These are phyloP conservation scores for Sciaenops ocellatus DNA, from an alignment of 2,797 vertebrate genomes.

Conservation along the genomic window DNA sequence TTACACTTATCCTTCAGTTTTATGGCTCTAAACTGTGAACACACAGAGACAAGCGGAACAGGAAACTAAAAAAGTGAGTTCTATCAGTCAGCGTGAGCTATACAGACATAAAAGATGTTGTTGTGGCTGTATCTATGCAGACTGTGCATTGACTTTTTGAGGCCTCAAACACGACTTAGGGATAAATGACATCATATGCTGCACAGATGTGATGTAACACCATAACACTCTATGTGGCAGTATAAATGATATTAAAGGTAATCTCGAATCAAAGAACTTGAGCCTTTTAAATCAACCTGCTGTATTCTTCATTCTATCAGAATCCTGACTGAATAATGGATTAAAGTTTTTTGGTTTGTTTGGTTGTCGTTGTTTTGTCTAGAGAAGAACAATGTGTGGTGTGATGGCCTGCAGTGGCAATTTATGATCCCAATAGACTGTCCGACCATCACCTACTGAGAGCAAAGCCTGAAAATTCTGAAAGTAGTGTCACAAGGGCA, in stretches of 20 bases:
- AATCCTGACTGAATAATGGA: conserved; percentile 18
- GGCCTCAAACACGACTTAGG: too few species aligned
- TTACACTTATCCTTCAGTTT: not conserved
- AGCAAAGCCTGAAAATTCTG: conserved; percentile 2
- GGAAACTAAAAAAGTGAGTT: not conserved
- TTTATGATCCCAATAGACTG: conserved; percentile 9
- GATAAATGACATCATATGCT: too few species aligned
- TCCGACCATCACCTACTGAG: conserved; percentile 21
- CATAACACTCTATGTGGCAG: not conserved
- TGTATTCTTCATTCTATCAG: not conserved
- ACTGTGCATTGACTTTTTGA: not conserved
- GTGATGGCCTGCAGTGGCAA: conserved; percentile 4
- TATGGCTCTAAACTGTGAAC: not conserved
- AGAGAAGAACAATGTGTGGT: not conserved
- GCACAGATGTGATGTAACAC: not conserved
- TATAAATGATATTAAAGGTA: too few species aligned
- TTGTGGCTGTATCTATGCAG: not conserved
- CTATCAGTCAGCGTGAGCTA: not conserved
- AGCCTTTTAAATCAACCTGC: not conserved
- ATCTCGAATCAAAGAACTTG: not conserved
- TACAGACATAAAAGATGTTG: not conserved
- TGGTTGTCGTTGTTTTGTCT: not conserved
- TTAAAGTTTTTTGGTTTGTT: not conserved
- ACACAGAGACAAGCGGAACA: not conserved
- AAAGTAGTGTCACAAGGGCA: conserved; percentile 6